Conservation (phyloP, 2,113 vertebrate species). For the Catagonus wagneri region DNA sequence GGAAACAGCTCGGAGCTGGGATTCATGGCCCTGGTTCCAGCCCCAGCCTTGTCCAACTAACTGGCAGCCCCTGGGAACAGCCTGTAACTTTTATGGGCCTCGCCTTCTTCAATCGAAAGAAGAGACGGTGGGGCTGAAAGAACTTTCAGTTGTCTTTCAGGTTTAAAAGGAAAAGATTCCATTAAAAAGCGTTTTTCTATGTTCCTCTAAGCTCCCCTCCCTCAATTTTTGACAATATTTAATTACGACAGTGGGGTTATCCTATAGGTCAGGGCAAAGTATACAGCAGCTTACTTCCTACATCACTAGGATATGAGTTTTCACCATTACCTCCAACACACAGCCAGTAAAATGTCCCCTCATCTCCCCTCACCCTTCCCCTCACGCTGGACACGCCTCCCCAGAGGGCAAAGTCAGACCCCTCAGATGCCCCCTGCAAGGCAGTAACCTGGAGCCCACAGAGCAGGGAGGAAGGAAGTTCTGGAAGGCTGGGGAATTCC, state of each 20-base stretch:
- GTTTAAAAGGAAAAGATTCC: not conserved
- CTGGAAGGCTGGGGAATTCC: conserved; percentile 68
- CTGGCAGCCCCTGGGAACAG: not conserved
- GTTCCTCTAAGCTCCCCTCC: not conserved
- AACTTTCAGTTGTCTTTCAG: not conserved
- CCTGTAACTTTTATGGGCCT: not conserved
- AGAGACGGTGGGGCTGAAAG: not conserved
- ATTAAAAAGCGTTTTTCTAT: not conserved
- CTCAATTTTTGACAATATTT: not conserved
- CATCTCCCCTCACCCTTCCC: not conserved
- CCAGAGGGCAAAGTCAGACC: not conserved
- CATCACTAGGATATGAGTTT: not conserved
- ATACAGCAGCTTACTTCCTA: not conserved
- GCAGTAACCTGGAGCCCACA: not conserved
- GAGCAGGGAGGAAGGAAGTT: conserved; percentile 29
- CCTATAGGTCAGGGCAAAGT: not conserved
- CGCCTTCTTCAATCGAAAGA: not conserved
- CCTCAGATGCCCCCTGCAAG: not conserved
- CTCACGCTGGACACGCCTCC: not conserved
- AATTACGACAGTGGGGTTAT: not conserved
- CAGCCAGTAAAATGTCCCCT: not conserved
- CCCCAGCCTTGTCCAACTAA: not conserved
- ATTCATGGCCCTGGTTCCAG: not conserved
- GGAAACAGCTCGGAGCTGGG: not conserved
- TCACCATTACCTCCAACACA: not conserved